Percentiles rank a stretch among this genome's conserved stretches.
phyloP scores from a whole-genome alignment of 2,888 invertebrate species.

The Tetanocera ferruginea region DNA sequence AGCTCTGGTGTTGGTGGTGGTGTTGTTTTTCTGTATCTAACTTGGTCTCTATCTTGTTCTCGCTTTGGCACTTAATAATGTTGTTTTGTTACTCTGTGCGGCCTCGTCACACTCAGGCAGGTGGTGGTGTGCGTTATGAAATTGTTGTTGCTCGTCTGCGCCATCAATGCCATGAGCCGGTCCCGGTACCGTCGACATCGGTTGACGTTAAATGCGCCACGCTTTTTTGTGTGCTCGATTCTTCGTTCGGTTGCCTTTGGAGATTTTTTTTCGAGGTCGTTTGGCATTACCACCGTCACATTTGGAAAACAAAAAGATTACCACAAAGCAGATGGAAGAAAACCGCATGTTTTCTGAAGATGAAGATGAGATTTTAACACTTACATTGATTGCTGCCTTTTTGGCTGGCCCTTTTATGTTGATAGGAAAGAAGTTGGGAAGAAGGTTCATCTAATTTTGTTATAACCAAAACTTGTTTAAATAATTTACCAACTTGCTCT shows the following conservation, averaged over 20 bases:
- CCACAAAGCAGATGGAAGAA: background rate
- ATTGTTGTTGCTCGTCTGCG: background rate
- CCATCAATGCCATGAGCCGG: conserved; percentile 7
- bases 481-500: no score
- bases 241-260: conserved; percentile 22
- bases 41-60: conserved; percentile 64
- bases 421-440: no score
- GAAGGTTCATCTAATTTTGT: no score
- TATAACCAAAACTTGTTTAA: no score
- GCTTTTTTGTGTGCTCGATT: conserved; percentile 16
- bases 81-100: conserved; percentile 49
- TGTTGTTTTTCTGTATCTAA: conserved; percentile 55
- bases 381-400: no score
- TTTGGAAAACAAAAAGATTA: background rate
- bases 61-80: conserved; percentile 50
- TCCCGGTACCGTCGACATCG: conserved; percentile 13
- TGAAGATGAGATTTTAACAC: no score
- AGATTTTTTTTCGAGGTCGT: conserved; percentile 30
- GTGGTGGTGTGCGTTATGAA: conserved; percentile 38
- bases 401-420: no score
- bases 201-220: conserved; percentile 19
- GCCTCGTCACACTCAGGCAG: conserved; percentile 61
- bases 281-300: conserved; percentile 15
- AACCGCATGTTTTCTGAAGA: conserved; percentile 1
- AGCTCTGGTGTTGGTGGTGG: background rate